These are phyloP conservation scores for Julus scanicus DNA, from an alignment of 2,888 invertebrate genomes.

Conservation along the genomic window DNA sequence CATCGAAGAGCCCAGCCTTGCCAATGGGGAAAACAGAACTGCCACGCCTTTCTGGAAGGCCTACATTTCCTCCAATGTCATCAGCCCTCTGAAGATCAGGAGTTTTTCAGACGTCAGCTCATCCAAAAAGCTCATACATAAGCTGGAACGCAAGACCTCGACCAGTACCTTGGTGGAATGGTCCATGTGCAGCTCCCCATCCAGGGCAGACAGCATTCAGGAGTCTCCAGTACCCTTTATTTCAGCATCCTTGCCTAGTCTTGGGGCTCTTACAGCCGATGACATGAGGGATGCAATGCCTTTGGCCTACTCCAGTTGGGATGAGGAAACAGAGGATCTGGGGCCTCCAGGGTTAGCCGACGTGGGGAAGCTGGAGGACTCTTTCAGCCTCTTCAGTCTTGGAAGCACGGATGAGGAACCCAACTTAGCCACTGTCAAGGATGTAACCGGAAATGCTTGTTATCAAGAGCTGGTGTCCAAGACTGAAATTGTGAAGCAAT, in stretches of 20 bases:
- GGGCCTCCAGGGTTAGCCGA: background rate
- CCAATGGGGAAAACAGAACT: background rate
- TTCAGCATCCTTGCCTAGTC: conserved; percentile 38
- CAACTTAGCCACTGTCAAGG: background rate
- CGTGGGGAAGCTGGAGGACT: background rate
- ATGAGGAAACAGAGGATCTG: background rate
- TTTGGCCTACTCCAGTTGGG: conserved; percentile 2
- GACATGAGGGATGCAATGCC: background rate
- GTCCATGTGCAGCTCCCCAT: conserved; percentile 13
- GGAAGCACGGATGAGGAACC: background rate
- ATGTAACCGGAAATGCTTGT: conserved; percentile 41
- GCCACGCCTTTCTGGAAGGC: conserved; percentile 25
- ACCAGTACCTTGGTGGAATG: conserved; percentile 35
- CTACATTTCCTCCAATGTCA: conserved; percentile 18
- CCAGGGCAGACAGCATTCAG: background rate
- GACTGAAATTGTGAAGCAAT: background rate
- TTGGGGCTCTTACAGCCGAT: background rate
- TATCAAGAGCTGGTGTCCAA: conserved; percentile 36
- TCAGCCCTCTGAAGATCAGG: background rate
- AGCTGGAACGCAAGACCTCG: conserved; percentile 34
- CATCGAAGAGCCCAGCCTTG: background rate
- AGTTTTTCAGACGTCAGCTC: conserved; percentile 9
- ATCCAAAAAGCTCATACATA: background rate
- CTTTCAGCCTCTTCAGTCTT: conserved; percentile 6
- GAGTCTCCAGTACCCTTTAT: background rate